Evolutionary conservation across 2,888 invertebrate species (phyloP).

Genomic region (Anagyrus pseudococci): DNA sequence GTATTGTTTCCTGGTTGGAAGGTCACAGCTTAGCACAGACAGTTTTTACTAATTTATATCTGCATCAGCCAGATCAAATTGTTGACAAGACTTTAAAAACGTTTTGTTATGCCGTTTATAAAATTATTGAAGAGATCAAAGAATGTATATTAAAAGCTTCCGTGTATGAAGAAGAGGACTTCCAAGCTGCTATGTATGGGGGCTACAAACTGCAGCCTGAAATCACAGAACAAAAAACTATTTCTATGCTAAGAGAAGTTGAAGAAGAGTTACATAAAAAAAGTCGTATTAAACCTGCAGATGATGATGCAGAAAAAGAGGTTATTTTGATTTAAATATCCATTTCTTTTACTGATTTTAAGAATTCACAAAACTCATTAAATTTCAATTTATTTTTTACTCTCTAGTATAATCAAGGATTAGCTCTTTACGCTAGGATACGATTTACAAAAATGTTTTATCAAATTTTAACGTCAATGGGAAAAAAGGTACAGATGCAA

Average conservation of each 20-base stretch:
- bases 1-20: conserved; percentile 96
- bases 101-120: conserved; percentile 86
- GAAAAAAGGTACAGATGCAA: conserved; percentile 70
- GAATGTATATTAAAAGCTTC: conserved; percentile 87
- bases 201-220: conserved; percentile 86
- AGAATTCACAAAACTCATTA: not conserved
- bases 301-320: conserved; percentile 60
- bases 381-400: conserved; percentile 20
- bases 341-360: conserved; percentile 11
- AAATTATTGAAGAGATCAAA: conserved; percentile 86
- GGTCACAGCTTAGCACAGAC: conserved; percentile 97
- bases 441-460: conserved; percentile 88
- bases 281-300: conserved; percentile 66
- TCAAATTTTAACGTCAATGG: conserved; percentile 76
- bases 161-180: conserved; percentile 96
- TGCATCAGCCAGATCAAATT: conserved; percentile 88
- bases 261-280: conserved; percentile 88
- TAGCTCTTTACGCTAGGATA: conserved; percentile 79
- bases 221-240: conserved; percentile 80
- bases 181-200: conserved; percentile 91
- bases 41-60: conserved; percentile 93
- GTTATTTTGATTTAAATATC: conserved; percentile 45
- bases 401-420: conserved; percentile 66
- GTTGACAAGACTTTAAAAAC: conserved; percentile 83
- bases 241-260: conserved; percentile 84